Evolutionary conservation across 2,113 vertebrate genomes (phyloP), one percentile per base, ranked within the genome.

Genomic region (Ancistrus triradiatus): DNA sequence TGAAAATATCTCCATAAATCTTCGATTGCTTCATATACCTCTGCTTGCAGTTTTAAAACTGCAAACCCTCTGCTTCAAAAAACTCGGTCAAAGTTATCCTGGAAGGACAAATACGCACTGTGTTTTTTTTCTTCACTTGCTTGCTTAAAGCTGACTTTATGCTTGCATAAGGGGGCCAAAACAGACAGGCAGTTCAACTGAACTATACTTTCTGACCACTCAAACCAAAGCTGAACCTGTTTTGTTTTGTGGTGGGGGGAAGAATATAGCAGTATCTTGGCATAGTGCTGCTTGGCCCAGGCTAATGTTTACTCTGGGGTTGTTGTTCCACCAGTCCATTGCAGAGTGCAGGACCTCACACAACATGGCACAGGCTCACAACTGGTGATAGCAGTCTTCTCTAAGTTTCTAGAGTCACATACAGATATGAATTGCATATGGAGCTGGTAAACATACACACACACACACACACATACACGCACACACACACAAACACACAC

Each of bases 181-280:
- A 13, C 10, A 61, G 18, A 3, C 49, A 43, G 62, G 38, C 15
- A 74, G 76, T 79, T 73, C 75, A 66, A 74, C 70, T 86, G 80
- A 86, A 81, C 84, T 79, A 88, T 75, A 84, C 86, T 84, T 73
- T 44, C 67, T 77, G 61, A 78, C 73, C 78, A 38, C 79, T 63
- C 47, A 58, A 58, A 69, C 58, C 64, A 43, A 70, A 3, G 14
- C 67, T 75, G 74, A 74, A 69, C 73, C 62, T 81, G 76, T 84
- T 86, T 84, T 81, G 72, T 69, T 66, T 60, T 83, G 82, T 73
- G 83, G 82, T 73, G 40, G 59, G 49, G 80, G 61, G 53, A 73
- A 55, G 49, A 76, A 60, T 74, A 72, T 61, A 64, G 42, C 72
- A 52, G 60, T 19, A 56, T 63, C 38, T 48, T 65, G 40, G 58